Percentiles rank a stretch among this genome's conserved stretches.
Evolutionary conservation across 2,113 vertebrate species (phyloP).

Genomic region (Neodon shergylaensis): DNA sequence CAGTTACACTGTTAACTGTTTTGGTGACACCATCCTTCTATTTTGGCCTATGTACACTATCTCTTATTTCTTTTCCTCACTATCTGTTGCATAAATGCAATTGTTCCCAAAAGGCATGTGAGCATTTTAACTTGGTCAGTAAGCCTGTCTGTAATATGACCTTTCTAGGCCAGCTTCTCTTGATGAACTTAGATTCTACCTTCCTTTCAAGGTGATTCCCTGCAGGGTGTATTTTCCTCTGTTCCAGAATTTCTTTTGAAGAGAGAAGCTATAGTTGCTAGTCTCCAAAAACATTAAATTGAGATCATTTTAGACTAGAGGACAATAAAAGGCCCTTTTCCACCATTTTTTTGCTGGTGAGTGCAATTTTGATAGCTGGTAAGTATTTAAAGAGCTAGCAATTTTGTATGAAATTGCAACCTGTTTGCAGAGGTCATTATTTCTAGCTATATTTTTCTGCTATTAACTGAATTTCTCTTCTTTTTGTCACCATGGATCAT

Average conservation of each 20-base stretch:
- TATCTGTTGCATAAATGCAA: too few species aligned
- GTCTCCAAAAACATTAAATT: not conserved
- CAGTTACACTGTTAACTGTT: not conserved
- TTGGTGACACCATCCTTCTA: not conserved
- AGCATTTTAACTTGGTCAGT: not conserved
- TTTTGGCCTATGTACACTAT: not conserved
- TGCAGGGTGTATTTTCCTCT: not conserved
- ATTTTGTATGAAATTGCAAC: constrained; percentile 1
- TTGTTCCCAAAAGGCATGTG: not conserved
- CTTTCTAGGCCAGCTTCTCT: not conserved
- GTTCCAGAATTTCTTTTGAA: not conserved
- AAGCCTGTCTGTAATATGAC: too few species aligned
- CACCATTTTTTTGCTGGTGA: not conserved
- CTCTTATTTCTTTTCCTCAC: not conserved
- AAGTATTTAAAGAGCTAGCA: constrained; percentile 5
- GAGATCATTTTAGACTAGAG: not conserved
- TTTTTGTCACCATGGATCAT: not conserved
- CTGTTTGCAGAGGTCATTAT: not conserved
- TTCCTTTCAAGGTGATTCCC: not conserved
- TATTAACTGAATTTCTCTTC: not conserved
- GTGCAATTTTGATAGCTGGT: not conserved
- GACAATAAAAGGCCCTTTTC: not conserved
- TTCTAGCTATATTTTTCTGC: not conserved
- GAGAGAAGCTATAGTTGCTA: not conserved
- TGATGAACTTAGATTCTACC: not conserved